These are phyloP conservation scores for Macroramphosus scolopax DNA, from an alignment of 2,797 vertebrate species.

Conservation along the genomic window DNA sequence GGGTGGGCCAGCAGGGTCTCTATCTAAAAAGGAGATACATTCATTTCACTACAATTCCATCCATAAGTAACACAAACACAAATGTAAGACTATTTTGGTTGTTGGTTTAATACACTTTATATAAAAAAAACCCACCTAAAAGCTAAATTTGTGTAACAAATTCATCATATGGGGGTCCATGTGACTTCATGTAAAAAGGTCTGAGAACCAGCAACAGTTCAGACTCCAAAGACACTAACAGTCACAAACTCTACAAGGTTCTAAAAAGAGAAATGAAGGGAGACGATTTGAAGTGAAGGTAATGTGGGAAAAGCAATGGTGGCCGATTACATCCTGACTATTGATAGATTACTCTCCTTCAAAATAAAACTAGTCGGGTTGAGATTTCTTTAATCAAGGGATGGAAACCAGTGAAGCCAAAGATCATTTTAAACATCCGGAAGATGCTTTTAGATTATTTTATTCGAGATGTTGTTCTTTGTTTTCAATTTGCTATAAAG, in stretches of 20 bases:
- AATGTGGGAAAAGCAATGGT: neutral
- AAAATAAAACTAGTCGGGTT: slow-evolving; percentile 7
- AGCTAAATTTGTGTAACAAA: no score
- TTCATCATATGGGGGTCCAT: no score
- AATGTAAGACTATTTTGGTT: no score
- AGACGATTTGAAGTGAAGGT: slow-evolving; percentile 24
- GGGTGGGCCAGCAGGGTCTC: no score
- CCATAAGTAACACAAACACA: no score
- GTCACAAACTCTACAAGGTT: no score
- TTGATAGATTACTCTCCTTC: slow-evolving; percentile 8
- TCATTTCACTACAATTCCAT: no score
- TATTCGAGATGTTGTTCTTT: slow-evolving; percentile 3
- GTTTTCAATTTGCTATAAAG: slow-evolving; percentile 3
- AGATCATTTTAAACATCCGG: slow-evolving; percentile 34
- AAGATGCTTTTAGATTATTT: slow-evolving; percentile 10
- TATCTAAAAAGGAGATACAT: no score
- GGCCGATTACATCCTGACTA: no score
- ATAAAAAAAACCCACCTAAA: no score
- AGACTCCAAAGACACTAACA: neutral
- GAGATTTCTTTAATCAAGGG: slow-evolving; percentile 20
- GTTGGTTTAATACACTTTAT: no score
- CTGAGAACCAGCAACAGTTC: neutral
- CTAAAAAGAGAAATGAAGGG: slow-evolving; percentile 16
- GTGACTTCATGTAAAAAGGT: no score
- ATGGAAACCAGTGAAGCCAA: slow-evolving; percentile 52